These are phyloP conservation scores for Leptinotarsa rubiginosa DNA, from an alignment of 2,888 invertebrate genomes.

Conservation along the genomic window DNA sequence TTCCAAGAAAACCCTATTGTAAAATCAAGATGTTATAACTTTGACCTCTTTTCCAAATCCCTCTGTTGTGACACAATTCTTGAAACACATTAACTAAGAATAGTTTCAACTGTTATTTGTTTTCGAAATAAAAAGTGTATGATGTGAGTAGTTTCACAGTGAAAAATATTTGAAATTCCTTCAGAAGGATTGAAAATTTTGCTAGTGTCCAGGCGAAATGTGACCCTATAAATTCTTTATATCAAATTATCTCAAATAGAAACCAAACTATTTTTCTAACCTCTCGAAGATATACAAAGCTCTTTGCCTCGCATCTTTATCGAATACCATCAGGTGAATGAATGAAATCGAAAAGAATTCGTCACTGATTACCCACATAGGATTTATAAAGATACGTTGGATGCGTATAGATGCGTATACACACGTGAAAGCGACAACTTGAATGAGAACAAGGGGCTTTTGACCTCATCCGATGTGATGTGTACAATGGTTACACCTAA, in stretches of 20 bases:
- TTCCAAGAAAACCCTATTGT: conserved; percentile 19
- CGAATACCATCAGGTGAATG: conserved; percentile 8
- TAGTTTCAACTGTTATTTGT: too few relatives aligned
- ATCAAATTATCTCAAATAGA: too few relatives aligned
- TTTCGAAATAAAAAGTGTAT: too few relatives aligned
- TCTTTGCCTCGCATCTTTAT: background rate
- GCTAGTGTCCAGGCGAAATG: too few relatives aligned
- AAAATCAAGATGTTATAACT: background rate
- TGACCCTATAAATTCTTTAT: too few relatives aligned
- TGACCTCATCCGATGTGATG: conserved; percentile 13
- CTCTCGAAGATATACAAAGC: background rate
- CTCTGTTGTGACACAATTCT: conserved; percentile 1
- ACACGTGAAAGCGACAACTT: conserved; percentile 25
- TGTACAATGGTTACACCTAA: conserved; percentile 1
- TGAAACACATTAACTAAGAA: background rate
- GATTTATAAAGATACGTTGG: conserved; percentile 13
- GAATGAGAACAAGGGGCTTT: conserved; percentile 11
- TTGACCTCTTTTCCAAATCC: background rate
- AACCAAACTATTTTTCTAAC: too few relatives aligned
- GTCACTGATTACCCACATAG: conserved; percentile 18
- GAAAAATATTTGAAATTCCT: too few relatives aligned
- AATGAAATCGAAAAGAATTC: conserved; percentile 19
- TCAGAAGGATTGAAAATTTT: too few relatives aligned
- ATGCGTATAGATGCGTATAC: conserved; percentile 19
- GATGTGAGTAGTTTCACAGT: too few relatives aligned